Percentiles rank a stretch among this genome's conserved stretches.
These are phyloP conservation scores for Noctilio leporinus DNA, from an alignment of 2,113 vertebrate genomes.

Conservation along the genomic window DNA sequence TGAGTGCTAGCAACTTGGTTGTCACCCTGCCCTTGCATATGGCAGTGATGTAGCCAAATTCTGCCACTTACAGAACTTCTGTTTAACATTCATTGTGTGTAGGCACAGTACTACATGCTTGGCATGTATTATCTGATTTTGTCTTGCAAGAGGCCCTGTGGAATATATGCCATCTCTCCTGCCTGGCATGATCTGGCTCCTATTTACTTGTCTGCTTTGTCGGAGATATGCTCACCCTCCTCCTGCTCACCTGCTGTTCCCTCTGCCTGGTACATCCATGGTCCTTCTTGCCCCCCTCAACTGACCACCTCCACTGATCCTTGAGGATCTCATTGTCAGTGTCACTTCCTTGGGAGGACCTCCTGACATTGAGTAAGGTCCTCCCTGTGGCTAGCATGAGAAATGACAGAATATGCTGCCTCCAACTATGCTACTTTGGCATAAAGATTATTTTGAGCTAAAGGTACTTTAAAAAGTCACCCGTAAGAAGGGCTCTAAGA, in stretches of 20 bases:
- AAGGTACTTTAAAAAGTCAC: background rate
- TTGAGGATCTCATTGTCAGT: background rate
- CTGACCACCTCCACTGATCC: background rate
- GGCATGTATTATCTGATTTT: background rate
- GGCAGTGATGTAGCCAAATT: background rate
- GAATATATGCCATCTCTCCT: background rate
- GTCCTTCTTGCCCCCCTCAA: background rate
- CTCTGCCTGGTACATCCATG: background rate
- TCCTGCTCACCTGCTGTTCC: background rate
- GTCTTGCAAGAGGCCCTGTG: background rate
- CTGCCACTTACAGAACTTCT: background rate
- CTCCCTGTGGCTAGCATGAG: background rate
- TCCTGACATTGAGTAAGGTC: background rate
- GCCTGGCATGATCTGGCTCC: background rate
- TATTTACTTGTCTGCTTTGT: background rate
- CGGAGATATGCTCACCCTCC: background rate
- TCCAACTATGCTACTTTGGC: background rate
- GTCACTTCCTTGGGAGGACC: background rate
- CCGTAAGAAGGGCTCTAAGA: background rate
- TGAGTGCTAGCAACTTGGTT: background rate
- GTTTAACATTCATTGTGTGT: accelerated
- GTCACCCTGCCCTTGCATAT: background rate
- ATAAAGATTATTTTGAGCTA: background rate
- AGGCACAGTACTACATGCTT: background rate
- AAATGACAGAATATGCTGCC: background rate